Evolutionary conservation across 2,888 invertebrate species (phyloP), one percentile per base, ranked within the genome.

Genomic region (Gari tellinella): DNA sequence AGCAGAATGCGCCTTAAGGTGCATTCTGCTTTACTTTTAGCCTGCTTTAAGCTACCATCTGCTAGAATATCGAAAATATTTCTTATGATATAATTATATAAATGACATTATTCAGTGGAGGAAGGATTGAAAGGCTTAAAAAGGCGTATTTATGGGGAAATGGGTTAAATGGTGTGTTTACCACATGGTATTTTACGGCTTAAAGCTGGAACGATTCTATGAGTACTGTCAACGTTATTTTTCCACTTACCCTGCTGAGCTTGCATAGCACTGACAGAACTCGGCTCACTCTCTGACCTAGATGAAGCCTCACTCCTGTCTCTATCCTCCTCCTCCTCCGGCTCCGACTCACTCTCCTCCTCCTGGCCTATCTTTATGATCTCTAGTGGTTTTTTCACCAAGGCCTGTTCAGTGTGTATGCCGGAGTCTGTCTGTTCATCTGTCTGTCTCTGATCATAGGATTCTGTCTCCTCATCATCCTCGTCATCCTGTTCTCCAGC

Each of bases 301-400:
- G 52, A 62, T n/a, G 52, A 63, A 10, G 57, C 53, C n/a, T 68
- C 72, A 51, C 63, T 69, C 31, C 62, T 62, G 51, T 64, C 69
- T 53, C 55, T 48, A 45, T 76, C 68, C 19, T 48, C 63, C 12
- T 53, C 19, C 56, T 23, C 21, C 25, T 74, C 74, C 25, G 37
- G 43, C 37, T 45, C 60, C 25, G 49, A 40, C 15, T 62, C 31
- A 5, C 17, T 52, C 15, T 49, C 49, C 12, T 52, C 45, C 19
- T 67, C 48, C 31, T 43, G n/a, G n/a, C 43, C 43, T 5, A 17
- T 41, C 26, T 51, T 1, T 12, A 15, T 3, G 14, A 25, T 15
- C 25, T 15, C 51, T 15, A 31, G 5, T 31, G 31, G 31, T 10
- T 10, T 31, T 10, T 7, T 31, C 31, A 31, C 31, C 10, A 31